A percentile compares a stretch with the other conserved stretches of the same genome.
These are phyloP conservation scores for Zaprionus gabonicus DNA, from an alignment of 1,140 invertebrate species.

Conservation along the genomic window DNA sequence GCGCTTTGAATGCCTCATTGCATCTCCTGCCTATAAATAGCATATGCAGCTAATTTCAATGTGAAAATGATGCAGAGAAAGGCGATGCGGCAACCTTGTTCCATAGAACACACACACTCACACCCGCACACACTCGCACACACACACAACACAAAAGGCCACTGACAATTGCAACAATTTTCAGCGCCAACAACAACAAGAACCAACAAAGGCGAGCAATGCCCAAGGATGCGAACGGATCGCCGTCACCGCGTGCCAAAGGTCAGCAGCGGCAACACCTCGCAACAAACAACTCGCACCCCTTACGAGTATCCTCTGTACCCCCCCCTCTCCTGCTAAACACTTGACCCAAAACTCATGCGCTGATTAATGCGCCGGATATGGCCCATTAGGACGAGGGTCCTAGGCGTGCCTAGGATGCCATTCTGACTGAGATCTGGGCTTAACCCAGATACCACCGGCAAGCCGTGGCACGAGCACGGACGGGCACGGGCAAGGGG, in stretches of 20 bases:
- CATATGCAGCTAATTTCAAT: conserved; percentile 42
- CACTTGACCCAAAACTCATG: conserved; percentile 40
- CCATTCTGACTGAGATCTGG: conserved; percentile 14
- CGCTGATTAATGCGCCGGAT: conserved; percentile 46
- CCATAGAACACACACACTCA: conserved; percentile 3
- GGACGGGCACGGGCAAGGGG: not conserved
- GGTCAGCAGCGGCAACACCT: conserved; percentile 26
- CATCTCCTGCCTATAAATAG: conserved; percentile 34
- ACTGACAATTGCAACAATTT: conserved; percentile 51
- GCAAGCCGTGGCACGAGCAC: not conserved
- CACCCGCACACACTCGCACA: not conserved
- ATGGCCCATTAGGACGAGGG: conserved; percentile 21
- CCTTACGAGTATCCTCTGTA: not conserved
- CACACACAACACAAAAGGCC: conserved; percentile 20
- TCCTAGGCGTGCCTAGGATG: not conserved
- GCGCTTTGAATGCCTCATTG: not conserved
- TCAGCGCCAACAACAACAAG: conserved; percentile 4
- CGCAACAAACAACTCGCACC: not conserved
- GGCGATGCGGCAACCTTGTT: conserved; percentile 28
- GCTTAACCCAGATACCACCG: conserved; percentile 48
- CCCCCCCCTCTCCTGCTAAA: not conserved
- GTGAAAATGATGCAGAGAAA: not conserved
- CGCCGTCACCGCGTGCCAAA: conserved; percentile 29
- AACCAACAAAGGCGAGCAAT: conserved; percentile 12
- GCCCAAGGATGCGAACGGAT: conserved; percentile 33